A percentile compares a stretch with the other conserved stretches of the same genome.
These are phyloP conservation scores for Ophiodon elongatus DNA, from an alignment of 2,113 vertebrate species.

Conservation along the genomic window DNA sequence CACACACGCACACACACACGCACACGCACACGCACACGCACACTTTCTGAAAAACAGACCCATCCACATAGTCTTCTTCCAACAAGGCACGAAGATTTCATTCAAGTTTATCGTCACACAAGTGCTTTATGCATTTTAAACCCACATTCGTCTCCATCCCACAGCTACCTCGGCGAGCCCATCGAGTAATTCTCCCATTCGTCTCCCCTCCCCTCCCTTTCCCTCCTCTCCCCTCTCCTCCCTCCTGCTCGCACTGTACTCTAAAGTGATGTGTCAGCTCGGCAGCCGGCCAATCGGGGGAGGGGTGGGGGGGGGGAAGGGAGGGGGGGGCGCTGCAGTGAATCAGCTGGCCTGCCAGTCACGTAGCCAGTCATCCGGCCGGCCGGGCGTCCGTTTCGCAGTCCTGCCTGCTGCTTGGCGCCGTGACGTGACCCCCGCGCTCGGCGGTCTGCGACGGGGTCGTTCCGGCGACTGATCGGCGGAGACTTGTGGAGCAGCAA, in stretches of 20 bases:
- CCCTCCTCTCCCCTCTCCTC: no score
- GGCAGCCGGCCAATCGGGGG: conserved; percentile 33
- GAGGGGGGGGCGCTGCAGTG: no score
- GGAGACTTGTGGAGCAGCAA: neutral
- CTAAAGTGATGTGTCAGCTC: conserved; percentile 34
- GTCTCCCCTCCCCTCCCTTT: neutral
- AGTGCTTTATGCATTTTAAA: conserved; percentile 69
- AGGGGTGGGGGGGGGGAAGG: no score
- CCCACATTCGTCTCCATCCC: conserved; percentile 25
- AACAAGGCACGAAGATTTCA: conserved; percentile 94
- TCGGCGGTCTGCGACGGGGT: conserved; percentile 26
- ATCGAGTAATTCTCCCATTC: neutral
- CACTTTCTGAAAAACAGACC: conserved; percentile 1
- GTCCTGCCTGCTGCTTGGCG: neutral
- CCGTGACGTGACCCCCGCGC: conserved; percentile 5
- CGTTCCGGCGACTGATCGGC: conserved; percentile 3
- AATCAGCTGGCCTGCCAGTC: conserved; percentile 32
- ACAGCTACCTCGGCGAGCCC: conserved; percentile 28
- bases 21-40: neutral
- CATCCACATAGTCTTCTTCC: conserved; percentile 67
- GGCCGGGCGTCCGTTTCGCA: neutral
- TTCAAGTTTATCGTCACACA: conserved; percentile 89
- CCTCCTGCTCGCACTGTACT: neutral
- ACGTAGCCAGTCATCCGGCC: neutral
- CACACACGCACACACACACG: conserved; percentile 7